Evolutionary conservation across 92 coral and sea anemone species (phyloP).

Genomic region (Pocillopora grandis): DNA sequence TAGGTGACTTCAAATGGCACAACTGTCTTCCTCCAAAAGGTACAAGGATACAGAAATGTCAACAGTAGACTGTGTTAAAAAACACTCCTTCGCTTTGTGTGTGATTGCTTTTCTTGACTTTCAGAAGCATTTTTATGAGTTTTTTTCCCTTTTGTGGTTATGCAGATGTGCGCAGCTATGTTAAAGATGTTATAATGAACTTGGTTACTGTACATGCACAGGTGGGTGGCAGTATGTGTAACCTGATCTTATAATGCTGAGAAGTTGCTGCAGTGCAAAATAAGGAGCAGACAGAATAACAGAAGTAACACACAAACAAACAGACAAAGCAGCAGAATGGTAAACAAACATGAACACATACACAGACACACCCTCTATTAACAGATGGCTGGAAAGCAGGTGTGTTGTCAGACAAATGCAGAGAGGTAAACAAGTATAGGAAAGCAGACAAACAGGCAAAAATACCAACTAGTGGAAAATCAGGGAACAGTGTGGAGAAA

Average conservation of each 20-base stretch:
- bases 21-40: constrained; percentile 95
- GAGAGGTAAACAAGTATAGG: too few relatives aligned
- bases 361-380: too few relatives aligned
- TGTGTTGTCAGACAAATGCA: too few relatives aligned
- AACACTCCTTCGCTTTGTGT: neutral
- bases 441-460: too few relatives aligned
- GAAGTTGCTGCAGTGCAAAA: neutral
- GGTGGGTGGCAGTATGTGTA: constrained; percentile 43
- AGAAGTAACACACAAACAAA: too few relatives aligned
- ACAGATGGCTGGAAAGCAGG: too few relatives aligned
- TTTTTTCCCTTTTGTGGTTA: neutral
- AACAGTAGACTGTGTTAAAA: neutral
- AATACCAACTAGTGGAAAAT: too few relatives aligned
- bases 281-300: too few relatives aligned
- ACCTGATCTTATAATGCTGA: neutral
- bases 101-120: neutral
- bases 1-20: constrained; percentile 97
- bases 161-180: constrained; percentile 90
- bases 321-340: too few relatives aligned
- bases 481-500: too few relatives aligned
- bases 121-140: too few relatives aligned
- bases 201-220: constrained; percentile 94
- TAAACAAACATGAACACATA: too few relatives aligned
- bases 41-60: neutral
- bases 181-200: constrained; percentile 85